Evolutionary conservation across 2,888 invertebrate species (phyloP), one percentile per base, ranked within the genome.

Genomic region (Iselma pallidipennis): DNA sequence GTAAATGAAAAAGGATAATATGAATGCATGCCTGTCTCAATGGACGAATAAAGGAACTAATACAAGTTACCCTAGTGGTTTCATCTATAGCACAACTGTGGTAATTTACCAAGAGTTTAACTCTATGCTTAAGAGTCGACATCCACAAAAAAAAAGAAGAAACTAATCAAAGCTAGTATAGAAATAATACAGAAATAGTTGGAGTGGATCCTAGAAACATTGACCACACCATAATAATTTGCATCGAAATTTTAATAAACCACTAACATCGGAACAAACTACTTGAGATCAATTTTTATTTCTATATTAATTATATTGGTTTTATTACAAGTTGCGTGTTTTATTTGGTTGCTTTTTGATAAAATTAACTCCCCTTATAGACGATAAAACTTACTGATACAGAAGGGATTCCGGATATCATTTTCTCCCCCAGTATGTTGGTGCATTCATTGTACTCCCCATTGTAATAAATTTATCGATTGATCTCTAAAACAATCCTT

Each of bases 1-100:
- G 68, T 68, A 74, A 74, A 73, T 74, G 72, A 76, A 73, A 74
- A 72, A 71, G 71, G 74, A 75, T 76, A 74, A 76, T 76, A 74
- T 75, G 74, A 76, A 76, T 76, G 74, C 76, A 78, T 73, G 73
- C 63, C n/a, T 68, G 67, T 72, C 74, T 73, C 76, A 55, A 53
- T 66, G 69, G 74, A 71, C 72, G 72, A 73, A 77, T 77, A 76
- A 75, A 75, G 74, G 76, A 75, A 74, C 72, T 74, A 71, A 71
- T 74, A 71, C 68, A 71, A 71, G 71, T 69, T 71, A 67, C 69
- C 67, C 66, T 69, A 68, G 65, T 62, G 66, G 64, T 64, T 68
- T 63, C 67, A 70, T 70, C 71, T 67, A 61, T 25, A 51, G 19
- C 51, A 10, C 52, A 14, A 52, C 14, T 2, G 14, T 14, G n/a